Evolutionary conservation across 2,797 vertebrate genomes (phyloP), one percentile per base, ranked within the genome.

Genomic region (Gephyroberyx darwinii): DNA sequence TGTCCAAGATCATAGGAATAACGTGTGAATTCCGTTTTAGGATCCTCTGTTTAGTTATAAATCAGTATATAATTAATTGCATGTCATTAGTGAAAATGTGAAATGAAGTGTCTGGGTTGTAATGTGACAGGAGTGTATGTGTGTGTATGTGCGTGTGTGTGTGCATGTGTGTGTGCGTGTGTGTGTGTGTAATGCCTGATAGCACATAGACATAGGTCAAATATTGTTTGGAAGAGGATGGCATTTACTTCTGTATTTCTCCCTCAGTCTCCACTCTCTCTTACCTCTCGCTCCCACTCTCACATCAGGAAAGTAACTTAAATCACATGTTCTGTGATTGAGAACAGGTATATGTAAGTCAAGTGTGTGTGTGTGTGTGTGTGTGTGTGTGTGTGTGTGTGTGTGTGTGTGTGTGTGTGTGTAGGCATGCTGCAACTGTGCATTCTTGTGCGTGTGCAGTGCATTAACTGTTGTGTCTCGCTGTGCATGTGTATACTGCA

Each of bases 171-270:
- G 59, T 66, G 61, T 59, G 68, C 67, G 74, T 61, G 65, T 54
- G 14, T 16, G 53, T 83, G 69, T 59, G 33, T 59, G 45, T 47
- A 39, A 59, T 68, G 75, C 65, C 71, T 43, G 33, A 10, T 50
- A 79, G 85, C 66, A 74, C 10, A 5, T 13, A 68, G 59, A 71
- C 50, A 90, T 87, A 88, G 87, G 86, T 90, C 88, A 89, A 77
- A 74, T 71, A 43, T 65, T 61, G 71, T 82, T 57, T 81, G 74
- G 48, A 69, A 72, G 66, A 84, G 26, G 65, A 56, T 81, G 72
- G 53, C 69, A 74, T 84, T 86, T 84, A 67, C 57, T 76, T 60
- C 45, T 70, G n/a, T 39, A 31, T 60, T 72, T 81, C 48, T 65
- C 54, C 67, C 45, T 53, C 26, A 65, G 71, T 50, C 59, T 57